Base-by-base conservation (phyloP, 2,888 invertebrate genomes). In the Drosophila anomalata region DNA sequence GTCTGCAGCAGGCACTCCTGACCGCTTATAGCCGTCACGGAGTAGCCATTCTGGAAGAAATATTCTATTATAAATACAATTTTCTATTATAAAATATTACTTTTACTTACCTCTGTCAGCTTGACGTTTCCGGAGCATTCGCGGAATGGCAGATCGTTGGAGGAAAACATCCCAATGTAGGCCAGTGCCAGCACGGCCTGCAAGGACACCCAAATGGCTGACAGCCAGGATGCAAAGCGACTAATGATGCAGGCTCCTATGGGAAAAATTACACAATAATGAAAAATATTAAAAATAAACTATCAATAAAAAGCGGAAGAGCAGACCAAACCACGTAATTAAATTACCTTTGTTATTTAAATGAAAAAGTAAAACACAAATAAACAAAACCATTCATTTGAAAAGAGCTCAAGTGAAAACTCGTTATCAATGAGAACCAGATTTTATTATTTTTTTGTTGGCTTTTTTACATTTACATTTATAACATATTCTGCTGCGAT, bases 211-310 rank as follows among this genome's bases (percentile, higher is more conserved):
- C 92, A 92, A 68, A 92, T 85, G 36, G 91, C 89, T 31, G 90
- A 89, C 22, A 92, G 74, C 91, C 91, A 92, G 7, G 92, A 91
- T 24, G 91, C 91, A 58, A 92, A 89, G 67, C 92, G 90, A 47
- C 92, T 90, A 17, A 92, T 79, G 39, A 92, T 89, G 73, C 90
- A 89, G 68, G 92, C 92, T 73, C 92, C 92, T 92, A 31, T 48
- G 42, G 17, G 14, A 1, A 44, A 47, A 8, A 54, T 22, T 11
- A 39, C 41, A 36, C 36, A n/a, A 14, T 6, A n/a, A 36, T 29
- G 2, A 36, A n/a, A 36, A 36, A 33, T n/a, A 11, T 33, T 33
- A 6, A 36, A 1, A 36, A n/a, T 14, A 36, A 14, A 36, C n/a
- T 36, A 3, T 29, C 8, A 1, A 48, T 59, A 59, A 31, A 31